Evolutionary conservation across 2,888 invertebrate species (phyloP).

Genomic region (Arctia plantaginis): DNA sequence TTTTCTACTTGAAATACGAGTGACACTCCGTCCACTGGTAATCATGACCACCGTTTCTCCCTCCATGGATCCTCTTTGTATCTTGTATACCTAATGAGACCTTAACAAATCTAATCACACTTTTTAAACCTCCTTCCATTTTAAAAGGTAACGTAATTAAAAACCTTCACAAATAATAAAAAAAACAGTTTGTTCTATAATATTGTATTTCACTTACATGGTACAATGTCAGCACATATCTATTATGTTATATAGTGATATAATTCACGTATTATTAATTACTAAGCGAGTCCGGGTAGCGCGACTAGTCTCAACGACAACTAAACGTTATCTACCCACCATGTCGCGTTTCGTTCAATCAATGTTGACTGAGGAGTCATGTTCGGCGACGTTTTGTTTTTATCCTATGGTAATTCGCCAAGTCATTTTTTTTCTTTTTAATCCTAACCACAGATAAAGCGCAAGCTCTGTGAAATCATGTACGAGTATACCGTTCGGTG

Average conservation of each 20-base stretch:
- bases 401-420: neutral
- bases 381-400: neutral
- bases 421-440: neutral
- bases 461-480: neutral
- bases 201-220: constrained; percentile 66
- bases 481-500: neutral
- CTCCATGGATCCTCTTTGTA: no score
- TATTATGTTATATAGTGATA: constrained; percentile 21
- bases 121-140: no score
- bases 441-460: neutral
- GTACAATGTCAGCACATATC: constrained; percentile 49
- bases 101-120: no score
- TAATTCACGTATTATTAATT: constrained; percentile 16
- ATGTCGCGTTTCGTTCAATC: neutral
- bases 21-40: no score
- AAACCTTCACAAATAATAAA: neutral
- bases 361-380: neutral
- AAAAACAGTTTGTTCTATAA: constrained; percentile 51
- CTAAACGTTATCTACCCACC: neutral
- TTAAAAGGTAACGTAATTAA: no score
- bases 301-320: constrained; percentile 5
- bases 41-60: no score
- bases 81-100: no score
- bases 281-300: constrained; percentile 7
- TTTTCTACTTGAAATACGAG: no score